Percentiles rank a stretch among this genome's conserved stretches.
Evolutionary conservation across 30 jellyfish, hydroid and myxozoan species (phyloP).

Genomic region (Aurelia aurita complex sp. Pacific): DNA sequence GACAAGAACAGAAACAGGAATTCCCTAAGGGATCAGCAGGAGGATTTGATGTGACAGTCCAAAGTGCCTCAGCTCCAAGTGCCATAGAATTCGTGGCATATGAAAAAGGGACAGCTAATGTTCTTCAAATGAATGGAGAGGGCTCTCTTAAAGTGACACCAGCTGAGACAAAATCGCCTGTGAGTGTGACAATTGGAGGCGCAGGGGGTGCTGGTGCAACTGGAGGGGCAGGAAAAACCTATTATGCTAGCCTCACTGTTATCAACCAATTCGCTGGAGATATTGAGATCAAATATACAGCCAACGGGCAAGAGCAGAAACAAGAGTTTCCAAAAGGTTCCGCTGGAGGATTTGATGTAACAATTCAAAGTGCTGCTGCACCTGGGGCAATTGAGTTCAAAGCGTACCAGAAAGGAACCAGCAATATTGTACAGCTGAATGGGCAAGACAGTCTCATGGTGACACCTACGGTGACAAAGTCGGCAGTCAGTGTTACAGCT

Average conservation of each 20-base stretch:
- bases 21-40: slow-evolving; percentile 75
- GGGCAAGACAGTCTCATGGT: slow-evolving; percentile 23
- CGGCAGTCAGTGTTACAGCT: background rate
- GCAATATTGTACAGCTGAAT: slow-evolving; percentile 28
- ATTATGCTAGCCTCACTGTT: slow-evolving; percentile 63
- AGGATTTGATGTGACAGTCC: slow-evolving; percentile 62
- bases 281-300: slow-evolving; percentile 23
- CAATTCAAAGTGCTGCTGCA: slow-evolving; percentile 8
- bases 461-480: slow-evolving; percentile 40
- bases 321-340: slow-evolving; percentile 34
- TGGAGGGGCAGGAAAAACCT: slow-evolving; percentile 23
- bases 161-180: slow-evolving; percentile 44
- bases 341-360: slow-evolving; percentile 34
- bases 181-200: slow-evolving; percentile 39
- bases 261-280: slow-evolving; percentile 66
- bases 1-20: slow-evolving; percentile 56
- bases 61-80: slow-evolving; percentile 56
- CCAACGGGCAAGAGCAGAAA: slow-evolving; percentile 38
- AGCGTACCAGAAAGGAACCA: slow-evolving; percentile 65
- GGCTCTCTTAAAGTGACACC: slow-evolving; percentile 59
- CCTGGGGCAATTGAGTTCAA: slow-evolving; percentile 66
- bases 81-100: slow-evolving; percentile 80
- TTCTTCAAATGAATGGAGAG: slow-evolving; percentile 61
- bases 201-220: background rate
- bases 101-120: slow-evolving; percentile 63